phyloP scores from a whole-genome alignment of 2,888 invertebrate genomes.

The Drosophila seclusa region DNA sequence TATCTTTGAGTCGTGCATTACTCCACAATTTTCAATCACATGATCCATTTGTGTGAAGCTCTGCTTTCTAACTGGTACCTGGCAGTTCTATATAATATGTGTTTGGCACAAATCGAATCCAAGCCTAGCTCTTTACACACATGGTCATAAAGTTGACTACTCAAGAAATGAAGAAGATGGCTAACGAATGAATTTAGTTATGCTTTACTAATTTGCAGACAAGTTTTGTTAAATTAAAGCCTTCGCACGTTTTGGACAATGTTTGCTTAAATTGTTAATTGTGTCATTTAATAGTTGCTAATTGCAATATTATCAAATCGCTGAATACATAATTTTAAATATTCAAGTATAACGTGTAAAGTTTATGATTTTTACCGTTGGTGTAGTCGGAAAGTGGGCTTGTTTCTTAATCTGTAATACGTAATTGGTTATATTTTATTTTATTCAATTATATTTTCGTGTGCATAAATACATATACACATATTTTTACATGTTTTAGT shows the following conservation, averaged over 20 bases:
- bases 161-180: conserved; percentile 12
- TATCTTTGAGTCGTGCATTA: background rate
- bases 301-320: conserved; percentile 34
- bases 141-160: conserved; percentile 12
- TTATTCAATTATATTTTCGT: conserved; percentile 21
- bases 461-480: background rate
- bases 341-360: background rate
- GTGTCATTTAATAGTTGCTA: conserved; percentile 47
- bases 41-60: conserved; percentile 29
- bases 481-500: conserved; percentile 11
- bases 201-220: conserved; percentile 68
- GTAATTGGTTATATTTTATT: conserved; percentile 34
- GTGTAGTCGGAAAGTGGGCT: conserved; percentile 62
- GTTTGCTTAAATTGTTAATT: conserved; percentile 42
- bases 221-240: conserved; percentile 62
- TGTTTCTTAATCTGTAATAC: conserved; percentile 46
- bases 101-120: conserved; percentile 15
- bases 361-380: conserved; percentile 21
- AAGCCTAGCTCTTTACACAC: background rate
- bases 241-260: conserved; percentile 46
- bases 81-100: conserved; percentile 40
- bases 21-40: conserved; percentile 28
- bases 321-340: conserved; percentile 17
- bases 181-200: conserved; percentile 38
- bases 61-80: conserved; percentile 19